phyloP scores from a whole-genome alignment of 2,888 invertebrate genomes.

The Stenoptilia bipunctidactyla region DNA sequence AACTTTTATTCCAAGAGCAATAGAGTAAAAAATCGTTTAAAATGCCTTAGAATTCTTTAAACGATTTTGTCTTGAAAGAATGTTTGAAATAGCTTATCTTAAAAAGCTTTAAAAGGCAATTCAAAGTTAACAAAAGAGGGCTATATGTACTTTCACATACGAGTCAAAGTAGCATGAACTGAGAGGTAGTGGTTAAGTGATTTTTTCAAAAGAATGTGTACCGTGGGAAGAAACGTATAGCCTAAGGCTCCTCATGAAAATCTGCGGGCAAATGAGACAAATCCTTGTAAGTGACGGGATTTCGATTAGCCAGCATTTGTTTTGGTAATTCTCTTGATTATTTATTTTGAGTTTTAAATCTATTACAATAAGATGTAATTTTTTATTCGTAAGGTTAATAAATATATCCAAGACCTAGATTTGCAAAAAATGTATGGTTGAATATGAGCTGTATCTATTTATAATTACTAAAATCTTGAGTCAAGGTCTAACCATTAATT shows the following conservation, averaged over 20 bases:
- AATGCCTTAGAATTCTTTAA: slow-evolving; percentile 22
- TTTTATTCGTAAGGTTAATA: too few relatives aligned
- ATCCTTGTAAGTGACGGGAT: slow-evolving; percentile 27
- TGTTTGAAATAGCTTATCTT: slow-evolving; percentile 17
- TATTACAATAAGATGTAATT: too few relatives aligned
- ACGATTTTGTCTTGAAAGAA: slow-evolving; percentile 31
- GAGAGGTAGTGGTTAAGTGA: too few relatives aligned
- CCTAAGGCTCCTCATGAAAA: slow-evolving; percentile 72
- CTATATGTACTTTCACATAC: too few relatives aligned
- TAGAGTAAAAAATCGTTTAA: slow-evolving; percentile 24
- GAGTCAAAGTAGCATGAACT: too few relatives aligned
- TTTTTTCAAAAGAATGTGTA: slow-evolving; percentile 29
- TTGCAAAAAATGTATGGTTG: too few relatives aligned
- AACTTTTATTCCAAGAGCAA: slow-evolving; percentile 18
- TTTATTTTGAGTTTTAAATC: too few relatives aligned
- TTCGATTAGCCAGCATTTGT: slow-evolving; percentile 28
- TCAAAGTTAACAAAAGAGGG: slow-evolving; percentile 2
- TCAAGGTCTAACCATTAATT: too few relatives aligned
- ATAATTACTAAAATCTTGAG: too few relatives aligned
- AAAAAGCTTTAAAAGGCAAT: slow-evolving; percentile 13
- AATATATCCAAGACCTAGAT: too few relatives aligned
- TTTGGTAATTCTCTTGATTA: too few relatives aligned
- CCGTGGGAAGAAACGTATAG: slow-evolving; percentile 73
- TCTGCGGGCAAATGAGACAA: slow-evolving; percentile 44
- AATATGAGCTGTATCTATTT: too few relatives aligned